A percentile compares a stretch with the other conserved stretches of the same genome.
Conservation (phyloP, 2,797 vertebrate genomes). For the Balearica regulorum region DNA sequence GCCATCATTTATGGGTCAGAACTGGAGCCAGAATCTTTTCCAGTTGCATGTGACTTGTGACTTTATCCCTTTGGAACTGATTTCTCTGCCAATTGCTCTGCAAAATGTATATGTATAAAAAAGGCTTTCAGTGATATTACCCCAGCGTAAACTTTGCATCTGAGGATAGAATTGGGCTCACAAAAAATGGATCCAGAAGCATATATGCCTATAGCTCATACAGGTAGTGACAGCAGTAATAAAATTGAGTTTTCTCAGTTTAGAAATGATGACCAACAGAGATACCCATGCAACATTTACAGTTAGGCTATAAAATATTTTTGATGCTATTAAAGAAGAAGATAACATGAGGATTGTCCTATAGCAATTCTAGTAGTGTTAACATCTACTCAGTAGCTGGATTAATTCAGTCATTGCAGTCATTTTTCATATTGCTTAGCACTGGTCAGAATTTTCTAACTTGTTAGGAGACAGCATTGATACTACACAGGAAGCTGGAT, state of each 20-base stretch:
- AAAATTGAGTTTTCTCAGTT: not conserved
- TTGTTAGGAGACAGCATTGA: not conserved
- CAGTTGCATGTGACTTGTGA: not conserved
- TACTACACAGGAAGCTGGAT: not conserved
- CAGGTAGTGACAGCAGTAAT: not conserved
- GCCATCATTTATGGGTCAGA: not conserved
- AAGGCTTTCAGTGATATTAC: not conserved
- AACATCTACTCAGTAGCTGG: not conserved
- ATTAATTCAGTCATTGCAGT: not conserved
- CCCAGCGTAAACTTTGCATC: not conserved
- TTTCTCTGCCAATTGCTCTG: not conserved
- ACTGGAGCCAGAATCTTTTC: not conserved
- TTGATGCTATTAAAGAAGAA: not conserved
- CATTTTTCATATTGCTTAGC: not conserved
- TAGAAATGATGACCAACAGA: not conserved
- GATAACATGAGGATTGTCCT: not conserved
- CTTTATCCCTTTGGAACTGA: not conserved
- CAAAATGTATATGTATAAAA: not conserved
- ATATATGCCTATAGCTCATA: not conserved
- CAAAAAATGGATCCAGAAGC: not conserved
- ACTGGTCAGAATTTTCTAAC: not conserved
- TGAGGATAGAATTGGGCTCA: not conserved
- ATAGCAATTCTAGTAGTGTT: not conserved
- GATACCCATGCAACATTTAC: not conserved
- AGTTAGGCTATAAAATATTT: not conserved